Base-by-base conservation (phyloP, 2,113 vertebrate genomes). In the Nerophis ophidion region DNA sequence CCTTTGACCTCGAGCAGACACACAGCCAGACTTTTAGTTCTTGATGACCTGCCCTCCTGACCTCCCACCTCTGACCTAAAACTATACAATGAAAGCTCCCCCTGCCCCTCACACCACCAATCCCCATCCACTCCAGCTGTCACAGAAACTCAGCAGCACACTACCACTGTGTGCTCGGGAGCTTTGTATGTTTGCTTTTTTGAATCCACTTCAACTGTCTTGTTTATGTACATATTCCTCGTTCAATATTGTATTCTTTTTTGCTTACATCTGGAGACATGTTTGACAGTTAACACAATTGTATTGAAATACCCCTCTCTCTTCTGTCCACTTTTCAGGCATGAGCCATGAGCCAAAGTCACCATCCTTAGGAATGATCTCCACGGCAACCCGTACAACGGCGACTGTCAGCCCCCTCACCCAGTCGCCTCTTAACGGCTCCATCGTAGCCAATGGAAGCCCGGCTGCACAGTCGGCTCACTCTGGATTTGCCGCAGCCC, bases 341-440 rank as follows among this genome's bases (percentile, higher is more conserved):
- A 98, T 99, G 96, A 98, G 94, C 96, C 97, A 98, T 98, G 97
- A 99, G 93, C 93, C 95, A 92, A 99, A 99, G 93, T 96, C 96
- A 80, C 95, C 95, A 92, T 98, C 96, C 52, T 88, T 98, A 98
- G 95, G 96, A 93, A 97, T 98, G 96, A 95, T 99, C 87, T 99
- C 97, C 84, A 95, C 96, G 4, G 93, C 94, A 74, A 96, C 95
- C 53, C 93, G 97, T 91, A 98, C 92, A 88, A 99, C 96, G 5
- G 97, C 96, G 88, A 98, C 96, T 75, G 96, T 99, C 86, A 98
- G 90, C 91, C 97, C 97, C 77, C 93, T 99, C 87, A 95, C 95
- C 84, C 94, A 95, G 62, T 96, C 96, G 8, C 94, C 96, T 46
- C 93, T 97, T 87, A 98, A 96, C 83, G 94, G 95, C 90, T 93